Evolutionary conservation across 2,888 invertebrate genomes (phyloP).

Genomic region (Tipula lateralis): DNA sequence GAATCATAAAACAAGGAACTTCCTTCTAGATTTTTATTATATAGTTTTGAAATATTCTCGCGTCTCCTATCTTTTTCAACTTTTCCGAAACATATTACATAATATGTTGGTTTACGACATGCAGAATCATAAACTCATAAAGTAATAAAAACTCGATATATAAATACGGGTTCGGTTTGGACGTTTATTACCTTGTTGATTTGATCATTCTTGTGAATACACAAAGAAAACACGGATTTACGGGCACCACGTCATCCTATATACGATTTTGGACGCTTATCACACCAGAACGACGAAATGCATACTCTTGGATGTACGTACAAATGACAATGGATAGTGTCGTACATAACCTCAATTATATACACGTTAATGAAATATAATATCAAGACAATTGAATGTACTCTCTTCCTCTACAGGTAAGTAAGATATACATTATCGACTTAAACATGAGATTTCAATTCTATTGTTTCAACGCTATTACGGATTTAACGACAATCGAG

Average conservation of each 20-base stretch:
- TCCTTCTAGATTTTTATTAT: neutral
- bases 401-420: neutral
- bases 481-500: neutral
- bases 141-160: neutral
- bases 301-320: neutral
- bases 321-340: neutral
- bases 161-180: neutral
- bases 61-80: neutral
- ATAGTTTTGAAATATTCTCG: neutral
- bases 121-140: neutral
- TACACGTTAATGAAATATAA: neutral
- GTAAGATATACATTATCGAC: neutral
- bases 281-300: neutral
- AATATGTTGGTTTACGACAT: neutral
- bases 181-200: neutral
- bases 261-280: neutral
- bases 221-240: neutral
- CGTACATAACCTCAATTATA: neutral
- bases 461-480: neutral
- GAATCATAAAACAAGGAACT: neutral
- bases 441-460: slow-evolving; percentile 11
- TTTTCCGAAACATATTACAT: neutral
- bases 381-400: neutral
- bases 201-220: neutral
- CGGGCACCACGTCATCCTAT: neutral